Conservation (phyloP, 2,888 invertebrate species). For the Thereva unica region DNA sequence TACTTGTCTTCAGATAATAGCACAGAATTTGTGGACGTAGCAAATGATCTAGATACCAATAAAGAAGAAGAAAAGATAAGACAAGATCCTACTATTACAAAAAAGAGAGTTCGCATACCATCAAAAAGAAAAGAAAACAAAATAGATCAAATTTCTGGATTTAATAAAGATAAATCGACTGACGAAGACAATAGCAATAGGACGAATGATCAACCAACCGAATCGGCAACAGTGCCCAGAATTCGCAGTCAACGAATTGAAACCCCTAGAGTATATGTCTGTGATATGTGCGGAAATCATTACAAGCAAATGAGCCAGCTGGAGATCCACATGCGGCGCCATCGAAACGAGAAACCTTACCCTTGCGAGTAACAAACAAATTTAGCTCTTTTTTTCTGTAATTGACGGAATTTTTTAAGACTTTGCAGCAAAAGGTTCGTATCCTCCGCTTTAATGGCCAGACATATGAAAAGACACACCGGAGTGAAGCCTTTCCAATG, state of each 20-base stretch:
- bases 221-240: neutral
- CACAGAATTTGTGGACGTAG: too few species aligned
- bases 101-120: too few species aligned
- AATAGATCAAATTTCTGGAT: too few species aligned
- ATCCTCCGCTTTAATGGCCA: constrained; percentile 15
- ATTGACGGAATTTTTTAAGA: constrained; percentile 19
- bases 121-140: too few species aligned
- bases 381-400: neutral
- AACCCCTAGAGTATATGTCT: constrained; percentile 17
- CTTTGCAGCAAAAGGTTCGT: constrained; percentile 32
- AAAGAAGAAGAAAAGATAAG: too few species aligned
- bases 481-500: constrained; percentile 26
- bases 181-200: neutral
- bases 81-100: too few species aligned
- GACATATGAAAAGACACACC: constrained; percentile 30
- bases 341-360: constrained; percentile 31
- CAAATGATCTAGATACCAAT: too few species aligned
- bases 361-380: constrained; percentile 27
- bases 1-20: too few species aligned
- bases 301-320: constrained; percentile 27
- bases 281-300: constrained; percentile 34
- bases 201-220: neutral
- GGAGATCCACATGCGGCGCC: constrained; percentile 27
- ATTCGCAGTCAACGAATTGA: constrained; percentile 4
- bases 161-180: too few species aligned